Evolutionary conservation across 2,113 vertebrate species (phyloP).

Genomic region (Sebastes fasciatus): DNA sequence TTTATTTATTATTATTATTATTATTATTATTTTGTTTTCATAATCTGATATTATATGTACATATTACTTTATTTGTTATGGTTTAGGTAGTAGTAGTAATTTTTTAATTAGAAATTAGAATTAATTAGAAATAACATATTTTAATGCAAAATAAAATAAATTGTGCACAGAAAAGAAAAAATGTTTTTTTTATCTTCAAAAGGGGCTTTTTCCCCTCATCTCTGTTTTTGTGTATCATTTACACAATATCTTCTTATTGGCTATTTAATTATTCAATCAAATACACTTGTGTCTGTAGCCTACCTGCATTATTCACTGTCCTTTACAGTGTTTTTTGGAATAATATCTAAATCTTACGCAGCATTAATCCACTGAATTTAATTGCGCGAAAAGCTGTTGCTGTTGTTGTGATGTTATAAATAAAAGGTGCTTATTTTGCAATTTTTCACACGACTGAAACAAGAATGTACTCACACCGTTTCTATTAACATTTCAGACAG

Average conservation of each 20-base stretch:
- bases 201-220: not conserved
- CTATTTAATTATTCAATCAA: not conserved
- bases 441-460: not conserved
- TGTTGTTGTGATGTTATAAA: constrained; percentile 3
- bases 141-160: not conserved
- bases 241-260: not conserved
- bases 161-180: not conserved
- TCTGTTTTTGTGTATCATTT: not conserved
- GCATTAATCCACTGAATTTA: not conserved
- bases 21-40: too few species aligned
- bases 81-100: too few species aligned
- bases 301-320: not conserved
- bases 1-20: too few species aligned
- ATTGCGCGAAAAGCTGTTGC: constrained; percentile 37
- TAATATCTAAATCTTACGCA: not conserved
- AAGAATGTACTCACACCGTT: not conserved
- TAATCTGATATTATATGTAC: too few species aligned
- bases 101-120: too few species aligned
- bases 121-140: not conserved
- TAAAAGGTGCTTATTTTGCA: not conserved
- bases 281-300: not conserved
- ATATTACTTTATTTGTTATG: too few species aligned
- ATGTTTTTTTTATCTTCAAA: not conserved
- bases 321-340: not conserved
- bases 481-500: constrained; percentile 17